A percentile compares a stretch with the other conserved stretches of the same genome.
phyloP scores from a whole-genome alignment of 2,888 invertebrate genomes.

The Melieria crassipennis region DNA sequence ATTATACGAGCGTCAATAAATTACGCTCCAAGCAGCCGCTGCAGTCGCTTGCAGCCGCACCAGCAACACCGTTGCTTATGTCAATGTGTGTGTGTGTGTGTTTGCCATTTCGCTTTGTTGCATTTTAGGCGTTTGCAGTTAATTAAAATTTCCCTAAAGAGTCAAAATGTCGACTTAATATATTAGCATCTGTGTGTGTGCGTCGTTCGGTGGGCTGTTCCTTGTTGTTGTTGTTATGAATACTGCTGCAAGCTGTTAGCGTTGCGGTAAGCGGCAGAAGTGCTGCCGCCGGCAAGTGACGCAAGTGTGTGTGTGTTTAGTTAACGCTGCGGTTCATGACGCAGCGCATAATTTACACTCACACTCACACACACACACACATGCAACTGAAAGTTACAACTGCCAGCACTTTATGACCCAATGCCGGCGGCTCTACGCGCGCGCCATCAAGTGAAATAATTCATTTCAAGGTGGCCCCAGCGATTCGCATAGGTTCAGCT shows the following conservation, averaged over 20 bases:
- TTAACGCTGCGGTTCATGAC: conserved; percentile 12
- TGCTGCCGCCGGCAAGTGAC: not conserved
- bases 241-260: conserved; percentile 4
- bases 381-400: not conserved
- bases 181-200: not conserved
- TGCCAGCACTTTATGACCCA: not conserved
- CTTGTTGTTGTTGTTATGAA: conserved; percentile 11
- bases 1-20: too few species aligned
- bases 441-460: conserved; percentile 30
- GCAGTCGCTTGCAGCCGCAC: too few species aligned
- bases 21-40: too few species aligned
- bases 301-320: not conserved
- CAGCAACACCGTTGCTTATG: too few species aligned
- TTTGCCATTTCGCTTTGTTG: not conserved
- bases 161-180: conserved; percentile 15
- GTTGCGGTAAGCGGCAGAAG: not conserved
- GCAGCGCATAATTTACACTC: conserved; percentile 18
- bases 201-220: not conserved
- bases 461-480: conserved; percentile 26
- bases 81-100: too few species aligned
- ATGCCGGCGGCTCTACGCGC: not conserved
- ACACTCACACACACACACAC: not conserved
- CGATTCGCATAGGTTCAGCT: too few species aligned
- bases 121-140: conserved; percentile 22
- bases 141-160: conserved; percentile 31